Evolutionary conservation across 1,140 invertebrate genomes (phyloP).

Genomic region (Eulimnadia texana): DNA sequence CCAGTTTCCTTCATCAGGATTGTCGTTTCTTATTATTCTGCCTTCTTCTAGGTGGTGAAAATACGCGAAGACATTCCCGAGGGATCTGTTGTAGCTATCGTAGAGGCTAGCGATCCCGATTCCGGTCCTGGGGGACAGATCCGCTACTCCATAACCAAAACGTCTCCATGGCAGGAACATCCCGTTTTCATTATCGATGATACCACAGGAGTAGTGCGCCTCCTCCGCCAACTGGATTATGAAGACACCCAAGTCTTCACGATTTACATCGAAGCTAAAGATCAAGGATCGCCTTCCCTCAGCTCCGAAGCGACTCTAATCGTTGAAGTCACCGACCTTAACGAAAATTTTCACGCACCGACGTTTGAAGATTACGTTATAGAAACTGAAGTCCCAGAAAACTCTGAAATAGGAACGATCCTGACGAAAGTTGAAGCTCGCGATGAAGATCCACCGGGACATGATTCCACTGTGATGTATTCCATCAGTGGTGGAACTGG

Average conservation of each 20-base stretch:
- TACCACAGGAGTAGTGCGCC: slow-evolving; percentile 65
- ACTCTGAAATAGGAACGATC: slow-evolving; percentile 51
- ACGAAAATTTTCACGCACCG: slow-evolving; percentile 75
- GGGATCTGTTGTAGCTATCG: slow-evolving; percentile 40
- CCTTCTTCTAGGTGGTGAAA: slow-evolving; percentile 48
- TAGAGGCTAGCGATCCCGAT: slow-evolving; percentile 72
- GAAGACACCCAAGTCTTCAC: slow-evolving; percentile 77
- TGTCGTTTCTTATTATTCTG: neutral
- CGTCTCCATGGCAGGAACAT: slow-evolving; percentile 42
- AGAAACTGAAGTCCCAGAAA: slow-evolving; percentile 52
- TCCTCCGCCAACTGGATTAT: slow-evolving; percentile 60
- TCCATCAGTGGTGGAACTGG: slow-evolving; percentile 77
- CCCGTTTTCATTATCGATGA: slow-evolving; percentile 55
- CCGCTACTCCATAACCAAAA: slow-evolving; percentile 49
- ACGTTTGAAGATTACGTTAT: slow-evolving; percentile 67
- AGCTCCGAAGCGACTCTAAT: slow-evolving; percentile 55
- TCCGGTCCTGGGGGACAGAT: slow-evolving; percentile 60
- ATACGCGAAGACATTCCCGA: slow-evolving; percentile 79
- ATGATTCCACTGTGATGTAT: slow-evolving; percentile 67
- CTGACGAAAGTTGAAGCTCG: slow-evolving; percentile 60
- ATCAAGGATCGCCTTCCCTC: slow-evolving; percentile 51
- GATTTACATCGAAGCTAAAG: slow-evolving; percentile 65
- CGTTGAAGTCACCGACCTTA: slow-evolving; percentile 82
- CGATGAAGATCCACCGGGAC: slow-evolving; percentile 59
- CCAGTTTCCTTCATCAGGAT: no score